Conservation (phyloP, 2,888 invertebrate genomes). For the Unio delphinus region DNA sequence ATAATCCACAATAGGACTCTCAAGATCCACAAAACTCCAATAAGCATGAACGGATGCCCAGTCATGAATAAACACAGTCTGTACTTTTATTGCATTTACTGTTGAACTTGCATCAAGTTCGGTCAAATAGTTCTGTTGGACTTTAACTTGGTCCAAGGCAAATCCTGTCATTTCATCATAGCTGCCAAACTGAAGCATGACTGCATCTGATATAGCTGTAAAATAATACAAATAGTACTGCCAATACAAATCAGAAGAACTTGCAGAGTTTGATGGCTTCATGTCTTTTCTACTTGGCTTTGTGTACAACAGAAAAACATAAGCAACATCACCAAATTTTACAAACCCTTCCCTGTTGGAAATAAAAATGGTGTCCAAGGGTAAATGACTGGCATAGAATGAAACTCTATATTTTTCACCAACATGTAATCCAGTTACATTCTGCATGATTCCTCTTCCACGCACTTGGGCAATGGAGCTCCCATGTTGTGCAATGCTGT, state of each 20-base stretch:
- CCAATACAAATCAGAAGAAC: slow-evolving; percentile 9
- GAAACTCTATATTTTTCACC: slow-evolving; percentile 7
- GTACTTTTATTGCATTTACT: slow-evolving; percentile 9
- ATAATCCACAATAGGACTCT: slow-evolving; percentile 24
- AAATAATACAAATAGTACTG: slow-evolving; percentile 26
- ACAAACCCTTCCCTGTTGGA: slow-evolving; percentile 16
- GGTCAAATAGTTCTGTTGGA: slow-evolving; percentile 5
- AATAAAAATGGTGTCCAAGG: slow-evolving; percentile 5
- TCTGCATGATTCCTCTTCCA: slow-evolving; percentile 4
- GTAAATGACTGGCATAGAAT: slow-evolving; percentile 19
- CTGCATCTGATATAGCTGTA: neutral
- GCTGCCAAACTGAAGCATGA: slow-evolving; percentile 10
- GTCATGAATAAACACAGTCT: slow-evolving; percentile 23
- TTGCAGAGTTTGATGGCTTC: too few relatives aligned
- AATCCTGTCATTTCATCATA: slow-evolving; percentile 4
- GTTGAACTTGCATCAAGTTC: neutral
- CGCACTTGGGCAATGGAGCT: too few relatives aligned
- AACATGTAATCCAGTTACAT: neutral
- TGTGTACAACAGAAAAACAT: slow-evolving; percentile 17
- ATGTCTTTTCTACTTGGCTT: slow-evolving; percentile 8
- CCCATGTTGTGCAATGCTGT: too few relatives aligned
- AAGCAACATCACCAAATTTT: slow-evolving; percentile 8
- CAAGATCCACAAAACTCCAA: slow-evolving; percentile 20
- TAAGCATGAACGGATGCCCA: slow-evolving; percentile 26
- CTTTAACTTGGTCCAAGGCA: slow-evolving; percentile 18